Evolutionary conservation across 2,888 invertebrate genomes (phyloP).

Genomic region (Boloria selene): DNA sequence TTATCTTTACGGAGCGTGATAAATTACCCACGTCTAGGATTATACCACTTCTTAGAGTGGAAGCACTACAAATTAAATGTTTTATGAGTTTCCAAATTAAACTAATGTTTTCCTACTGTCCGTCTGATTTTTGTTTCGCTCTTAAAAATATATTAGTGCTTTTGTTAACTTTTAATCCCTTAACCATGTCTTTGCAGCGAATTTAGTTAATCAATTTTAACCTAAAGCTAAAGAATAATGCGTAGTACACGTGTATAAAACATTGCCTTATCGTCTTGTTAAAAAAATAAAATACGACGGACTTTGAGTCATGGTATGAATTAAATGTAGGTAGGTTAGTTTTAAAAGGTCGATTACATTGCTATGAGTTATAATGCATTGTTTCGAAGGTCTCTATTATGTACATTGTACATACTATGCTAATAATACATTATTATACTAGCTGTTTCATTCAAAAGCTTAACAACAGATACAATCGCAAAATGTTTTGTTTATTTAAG

Average conservation of each 20-base stretch:
- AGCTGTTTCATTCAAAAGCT: too few relatives aligned
- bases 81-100: slow-evolving; percentile 11
- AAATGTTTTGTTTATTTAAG: too few relatives aligned
- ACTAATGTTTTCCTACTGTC: not conserved
- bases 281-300: slow-evolving; percentile 6
- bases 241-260: too few relatives aligned
- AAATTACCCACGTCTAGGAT: slow-evolving; percentile 22
- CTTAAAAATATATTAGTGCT: not conserved
- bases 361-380: not conserved
- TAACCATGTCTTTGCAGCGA: not conserved
- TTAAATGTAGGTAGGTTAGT: slow-evolving; percentile 1
- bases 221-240: too few relatives aligned
- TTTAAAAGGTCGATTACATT: slow-evolving; percentile 10
- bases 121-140: not conserved
- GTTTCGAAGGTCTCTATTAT: too few relatives aligned
- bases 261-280: too few relatives aligned
- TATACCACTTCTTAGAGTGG: slow-evolving; percentile 14
- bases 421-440: too few relatives aligned
- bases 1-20: slow-evolving; percentile 25
- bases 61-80: slow-evolving; percentile 18
- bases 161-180: not conserved
- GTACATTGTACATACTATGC: too few relatives aligned
- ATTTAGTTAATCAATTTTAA: too few relatives aligned
- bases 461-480: too few relatives aligned
- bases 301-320: not conserved